A percentile compares a stretch with the other conserved stretches of the same genome.
phyloP scores from a whole-genome alignment of 1,140 invertebrate genomes.

The silkworm (Bombyx mori) region DNA sequence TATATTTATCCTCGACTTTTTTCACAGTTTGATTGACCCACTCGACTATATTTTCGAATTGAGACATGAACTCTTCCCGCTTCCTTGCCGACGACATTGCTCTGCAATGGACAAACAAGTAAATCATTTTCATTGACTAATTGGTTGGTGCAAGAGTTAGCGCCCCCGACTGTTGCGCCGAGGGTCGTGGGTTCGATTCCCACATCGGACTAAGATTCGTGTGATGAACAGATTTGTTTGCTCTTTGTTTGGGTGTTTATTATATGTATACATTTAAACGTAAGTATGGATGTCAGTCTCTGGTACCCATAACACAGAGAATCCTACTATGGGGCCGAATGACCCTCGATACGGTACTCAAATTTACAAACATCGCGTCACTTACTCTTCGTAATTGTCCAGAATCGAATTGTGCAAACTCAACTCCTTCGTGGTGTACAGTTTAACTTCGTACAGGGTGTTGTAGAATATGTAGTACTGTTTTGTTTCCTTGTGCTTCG shows the following conservation, averaged over 20 bases:
- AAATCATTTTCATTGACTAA: neutral
- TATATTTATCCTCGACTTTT: conserved; percentile 78
- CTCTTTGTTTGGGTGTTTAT: too few relatives aligned
- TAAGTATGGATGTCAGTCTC: too few relatives aligned
- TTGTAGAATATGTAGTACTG: conserved; percentile 98
- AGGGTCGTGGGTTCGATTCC: too few relatives aligned
- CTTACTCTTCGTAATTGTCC: conserved; percentile 92
- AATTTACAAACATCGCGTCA: conserved; percentile 24
- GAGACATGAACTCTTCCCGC: conserved; percentile 89
- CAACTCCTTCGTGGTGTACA: conserved; percentile 93
- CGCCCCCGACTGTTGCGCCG: too few relatives aligned
- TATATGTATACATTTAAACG: too few relatives aligned
- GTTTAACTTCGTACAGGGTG: conserved; percentile 93
- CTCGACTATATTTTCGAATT: conserved; percentile 90
- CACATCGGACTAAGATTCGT: too few relatives aligned
- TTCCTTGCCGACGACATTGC: conserved; percentile 79
- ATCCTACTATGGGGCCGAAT: too few relatives aligned
- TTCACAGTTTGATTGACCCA: conserved; percentile 85
- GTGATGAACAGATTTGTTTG: too few relatives aligned
- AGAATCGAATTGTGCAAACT: conserved; percentile 93
- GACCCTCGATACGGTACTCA: too few relatives aligned
- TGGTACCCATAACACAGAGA: too few relatives aligned
- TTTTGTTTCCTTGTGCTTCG: conserved; percentile 96
- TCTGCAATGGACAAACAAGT: conserved; percentile 39
- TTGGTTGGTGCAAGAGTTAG: too few relatives aligned